phyloP scores from a whole-genome alignment of 1,140 invertebrate genomes.

The Pseudomyrmex gracilis region DNA sequence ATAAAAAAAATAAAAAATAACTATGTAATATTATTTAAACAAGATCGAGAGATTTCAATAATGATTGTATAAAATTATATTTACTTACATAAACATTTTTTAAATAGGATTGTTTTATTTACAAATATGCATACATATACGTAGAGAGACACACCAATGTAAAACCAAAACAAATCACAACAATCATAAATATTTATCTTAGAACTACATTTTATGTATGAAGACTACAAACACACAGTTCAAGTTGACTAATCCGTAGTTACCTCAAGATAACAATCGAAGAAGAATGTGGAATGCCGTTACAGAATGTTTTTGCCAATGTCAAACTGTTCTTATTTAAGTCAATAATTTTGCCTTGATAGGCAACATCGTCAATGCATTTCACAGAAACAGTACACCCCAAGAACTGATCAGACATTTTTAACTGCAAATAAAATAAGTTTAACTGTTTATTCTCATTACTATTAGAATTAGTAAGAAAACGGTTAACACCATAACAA shows the following conservation, averaged over 20 bases:
- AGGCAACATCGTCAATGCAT: conserved; percentile 89
- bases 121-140: too few species aligned
- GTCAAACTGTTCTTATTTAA: conserved; percentile 91
- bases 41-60: too few species aligned
- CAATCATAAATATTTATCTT: too few species aligned
- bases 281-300: conserved; percentile 90
- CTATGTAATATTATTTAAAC: background rate
- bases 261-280: conserved; percentile 87
- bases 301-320: conserved; percentile 91
- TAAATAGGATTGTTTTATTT: too few species aligned
- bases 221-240: too few species aligned
- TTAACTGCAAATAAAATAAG: conserved; percentile 39
- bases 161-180: too few species aligned
- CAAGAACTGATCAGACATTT: conserved; percentile 89
- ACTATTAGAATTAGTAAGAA: background rate
- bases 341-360: conserved; percentile 92
- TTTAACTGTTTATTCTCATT: background rate
- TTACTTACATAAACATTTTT: too few species aligned
- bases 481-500: background rate
- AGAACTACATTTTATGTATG: too few species aligned
- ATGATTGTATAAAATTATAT: too few species aligned
- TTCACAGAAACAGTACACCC: conserved; percentile 92
- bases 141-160: too few species aligned
- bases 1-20: conserved; percentile 63
- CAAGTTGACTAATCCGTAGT: conserved; percentile 37